Percentiles rank a stretch among this genome's conserved stretches.
These are phyloP conservation scores for Pseudomyrmex flavicornis DNA, from an alignment of 1,140 invertebrate species.

Conservation along the genomic window DNA sequence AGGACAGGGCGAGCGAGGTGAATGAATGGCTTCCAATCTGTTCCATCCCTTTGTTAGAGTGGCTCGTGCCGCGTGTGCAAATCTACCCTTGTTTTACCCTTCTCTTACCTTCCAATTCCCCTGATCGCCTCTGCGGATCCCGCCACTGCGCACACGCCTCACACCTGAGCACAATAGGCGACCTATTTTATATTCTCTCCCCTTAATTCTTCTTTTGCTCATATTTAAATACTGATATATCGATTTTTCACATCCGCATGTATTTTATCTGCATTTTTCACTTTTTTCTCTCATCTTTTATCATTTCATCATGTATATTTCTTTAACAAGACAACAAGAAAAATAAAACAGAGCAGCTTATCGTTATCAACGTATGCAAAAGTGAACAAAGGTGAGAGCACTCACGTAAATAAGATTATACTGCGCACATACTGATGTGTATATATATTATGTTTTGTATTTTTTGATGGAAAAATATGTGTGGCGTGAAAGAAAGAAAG, in stretches of 20 bases:
- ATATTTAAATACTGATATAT: constrained; percentile 46
- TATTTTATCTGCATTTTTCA: constrained; percentile 16
- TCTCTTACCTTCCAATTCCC: constrained; percentile 23
- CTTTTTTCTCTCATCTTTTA: constrained; percentile 29
- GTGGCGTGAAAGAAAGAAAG: background rate
- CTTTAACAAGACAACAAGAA: constrained; percentile 49
- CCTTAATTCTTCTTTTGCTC: constrained; percentile 10
- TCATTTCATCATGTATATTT: too few relatives aligned
- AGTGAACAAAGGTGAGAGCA: constrained; percentile 53
- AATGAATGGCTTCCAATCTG: constrained; percentile 75
- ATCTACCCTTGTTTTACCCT: constrained; percentile 70
- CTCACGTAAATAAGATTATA: constrained; percentile 46
- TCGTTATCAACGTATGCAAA: constrained; percentile 51
- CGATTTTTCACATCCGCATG: constrained; percentile 3
- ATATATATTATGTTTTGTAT: background rate
- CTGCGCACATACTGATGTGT: constrained; percentile 9
- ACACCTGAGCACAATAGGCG: constrained; percentile 70
- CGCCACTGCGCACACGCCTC: constrained; percentile 58
- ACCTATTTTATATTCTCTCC: constrained; percentile 41
- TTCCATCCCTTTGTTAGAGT: constrained; percentile 80
- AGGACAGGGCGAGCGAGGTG: constrained; percentile 62
- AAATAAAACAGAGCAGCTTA: constrained; percentile 61
- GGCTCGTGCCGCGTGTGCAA: constrained; percentile 85
- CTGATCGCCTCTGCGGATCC: constrained; percentile 25
- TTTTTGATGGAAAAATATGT: background rate